Percentiles rank a stretch among this genome's conserved stretches.
These are phyloP conservation scores for Melanchra persicariae DNA, from an alignment of 2,888 invertebrate species.

Conservation along the genomic window DNA sequence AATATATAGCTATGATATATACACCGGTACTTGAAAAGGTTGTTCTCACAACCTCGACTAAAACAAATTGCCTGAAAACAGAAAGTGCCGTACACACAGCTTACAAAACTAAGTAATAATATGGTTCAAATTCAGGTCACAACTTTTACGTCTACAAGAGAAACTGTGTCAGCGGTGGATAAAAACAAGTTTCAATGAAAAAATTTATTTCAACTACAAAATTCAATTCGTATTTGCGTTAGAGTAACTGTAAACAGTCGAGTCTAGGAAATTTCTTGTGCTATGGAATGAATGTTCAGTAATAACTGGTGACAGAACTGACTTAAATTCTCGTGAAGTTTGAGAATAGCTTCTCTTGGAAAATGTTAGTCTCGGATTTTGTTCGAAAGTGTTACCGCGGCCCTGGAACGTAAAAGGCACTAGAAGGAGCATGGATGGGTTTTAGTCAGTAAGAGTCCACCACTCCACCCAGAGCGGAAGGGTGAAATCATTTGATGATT, in stretches of 20 bases:
- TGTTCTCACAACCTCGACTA: not conserved
- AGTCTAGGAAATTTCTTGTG: not conserved
- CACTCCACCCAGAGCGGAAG: too few species aligned
- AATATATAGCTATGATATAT: too few species aligned
- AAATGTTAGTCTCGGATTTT: too few species aligned
- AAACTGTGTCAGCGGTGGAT: slow-evolving; percentile 7
- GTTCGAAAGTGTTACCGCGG: too few species aligned
- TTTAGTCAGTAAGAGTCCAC: too few species aligned
- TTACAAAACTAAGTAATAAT: not conserved
- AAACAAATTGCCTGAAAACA: not conserved
- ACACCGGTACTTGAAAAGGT: not conserved
- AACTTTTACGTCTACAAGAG: slow-evolving; percentile 14
- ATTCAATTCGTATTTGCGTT: slow-evolving; percentile 10
- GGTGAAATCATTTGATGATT: too few species aligned
- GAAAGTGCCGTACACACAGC: not conserved
- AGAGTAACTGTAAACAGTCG: slow-evolving; percentile 6
- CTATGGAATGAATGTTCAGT: slow-evolving; percentile 8
- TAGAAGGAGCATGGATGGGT: too few species aligned
- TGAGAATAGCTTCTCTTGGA: not conserved
- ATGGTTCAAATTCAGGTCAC: slow-evolving; percentile 20
- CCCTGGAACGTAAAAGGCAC: too few species aligned
- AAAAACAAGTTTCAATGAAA: slow-evolving; percentile 24
- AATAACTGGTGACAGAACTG: not conserved
- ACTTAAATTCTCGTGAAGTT: not conserved
- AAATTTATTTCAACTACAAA: slow-evolving; percentile 20